Conservation (phyloP, 2,888 invertebrate genomes). For the Melinaea menophilus region DNA sequence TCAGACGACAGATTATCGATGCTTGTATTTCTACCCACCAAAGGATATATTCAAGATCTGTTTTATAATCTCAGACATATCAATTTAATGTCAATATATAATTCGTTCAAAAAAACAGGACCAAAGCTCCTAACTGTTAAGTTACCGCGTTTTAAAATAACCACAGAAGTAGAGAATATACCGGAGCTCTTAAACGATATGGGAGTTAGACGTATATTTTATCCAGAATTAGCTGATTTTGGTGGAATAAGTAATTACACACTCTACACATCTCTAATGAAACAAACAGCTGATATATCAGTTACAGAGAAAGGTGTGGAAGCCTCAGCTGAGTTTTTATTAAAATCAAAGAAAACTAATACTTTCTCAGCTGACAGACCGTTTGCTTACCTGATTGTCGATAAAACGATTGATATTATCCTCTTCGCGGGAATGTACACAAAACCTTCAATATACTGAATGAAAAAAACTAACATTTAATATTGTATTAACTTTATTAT, state of each 20-base stretch:
- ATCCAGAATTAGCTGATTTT: slow-evolving; percentile 48
- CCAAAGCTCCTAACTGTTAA: slow-evolving; percentile 44
- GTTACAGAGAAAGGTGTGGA: slow-evolving; percentile 51
- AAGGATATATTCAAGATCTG: slow-evolving; percentile 43
- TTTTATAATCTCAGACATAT: slow-evolving; percentile 47
- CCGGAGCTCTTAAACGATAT: slow-evolving; percentile 57
- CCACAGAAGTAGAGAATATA: slow-evolving; percentile 47
- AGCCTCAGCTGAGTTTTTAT: slow-evolving; percentile 36
- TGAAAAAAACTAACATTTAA: neutral
- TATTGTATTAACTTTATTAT: slow-evolving; percentile 11
- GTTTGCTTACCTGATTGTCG: slow-evolving; percentile 54
- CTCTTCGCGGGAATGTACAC: slow-evolving; percentile 58
- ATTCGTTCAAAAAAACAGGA: slow-evolving; percentile 39
- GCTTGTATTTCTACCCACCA: slow-evolving; percentile 50
- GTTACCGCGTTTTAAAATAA: slow-evolving; percentile 54
- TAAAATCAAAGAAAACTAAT: slow-evolving; percentile 30
- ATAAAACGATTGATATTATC: slow-evolving; percentile 52
- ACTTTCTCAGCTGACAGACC: slow-evolving; percentile 51
- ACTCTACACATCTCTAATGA: slow-evolving; percentile 52
- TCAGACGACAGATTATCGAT: slow-evolving; percentile 43
- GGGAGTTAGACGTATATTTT: slow-evolving; percentile 57
- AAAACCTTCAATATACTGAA: slow-evolving; percentile 42
- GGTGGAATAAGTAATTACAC: slow-evolving; percentile 48
- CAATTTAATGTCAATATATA: slow-evolving; percentile 48
- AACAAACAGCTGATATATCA: slow-evolving; percentile 49